These are phyloP conservation scores for Ploceus nigricollis DNA, from an alignment of 2,113 vertebrate species.

Conservation along the genomic window DNA sequence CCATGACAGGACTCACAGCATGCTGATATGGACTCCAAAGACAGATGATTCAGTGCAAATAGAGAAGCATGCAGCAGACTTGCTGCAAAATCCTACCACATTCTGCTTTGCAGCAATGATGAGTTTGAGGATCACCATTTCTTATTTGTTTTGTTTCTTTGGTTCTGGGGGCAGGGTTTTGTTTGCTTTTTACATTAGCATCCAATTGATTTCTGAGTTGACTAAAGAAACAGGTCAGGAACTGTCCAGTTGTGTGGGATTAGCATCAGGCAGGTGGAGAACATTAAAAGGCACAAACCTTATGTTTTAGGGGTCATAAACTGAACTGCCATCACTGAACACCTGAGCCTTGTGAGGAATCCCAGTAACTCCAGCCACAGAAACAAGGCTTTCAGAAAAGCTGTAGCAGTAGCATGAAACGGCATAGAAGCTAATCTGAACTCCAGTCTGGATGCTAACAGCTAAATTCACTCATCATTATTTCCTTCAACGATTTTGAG, in stretches of 20 bases:
- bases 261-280: not conserved
- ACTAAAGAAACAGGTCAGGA: not conserved
- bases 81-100: not conserved
- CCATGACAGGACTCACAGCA: conserved; percentile 14
- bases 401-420: not conserved
- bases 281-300: not conserved
- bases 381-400: not conserved
- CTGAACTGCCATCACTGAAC: not conserved
- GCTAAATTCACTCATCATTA: not conserved
- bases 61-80: not conserved
- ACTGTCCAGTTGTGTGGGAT: not conserved
- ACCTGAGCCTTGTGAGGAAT: not conserved
- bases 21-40: conserved; percentile 27
- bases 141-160: too few relatives aligned
- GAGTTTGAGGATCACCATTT: not conserved
- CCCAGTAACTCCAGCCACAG: not conserved
- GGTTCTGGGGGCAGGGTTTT: accelerated
- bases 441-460: not conserved
- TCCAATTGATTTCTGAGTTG: not conserved
- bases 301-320: not conserved
- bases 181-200: not conserved
- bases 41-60: not conserved
- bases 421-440: not conserved
- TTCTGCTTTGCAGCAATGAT: not conserved
- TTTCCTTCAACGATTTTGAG: not conserved